Conservation (phyloP, 2,888 invertebrate species). For the Auanema sp. region DNA sequence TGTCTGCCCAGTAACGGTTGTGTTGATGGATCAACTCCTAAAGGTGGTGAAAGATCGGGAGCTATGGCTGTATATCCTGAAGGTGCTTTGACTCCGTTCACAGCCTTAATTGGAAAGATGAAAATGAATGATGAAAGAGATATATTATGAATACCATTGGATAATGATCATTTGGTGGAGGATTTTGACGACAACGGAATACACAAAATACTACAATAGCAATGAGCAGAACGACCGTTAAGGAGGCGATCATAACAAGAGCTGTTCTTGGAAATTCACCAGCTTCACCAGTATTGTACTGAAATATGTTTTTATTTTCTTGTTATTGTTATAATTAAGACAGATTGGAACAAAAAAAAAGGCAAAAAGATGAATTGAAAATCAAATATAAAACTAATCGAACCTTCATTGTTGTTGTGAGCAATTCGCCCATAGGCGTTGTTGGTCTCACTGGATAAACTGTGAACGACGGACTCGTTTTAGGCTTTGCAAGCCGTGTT, state of each 20-base stretch:
- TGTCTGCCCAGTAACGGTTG: constrained; percentile 38
- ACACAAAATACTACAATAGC: constrained; percentile 55
- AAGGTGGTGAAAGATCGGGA: constrained; percentile 54
- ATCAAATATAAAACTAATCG: constrained; percentile 9
- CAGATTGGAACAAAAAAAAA: neutral
- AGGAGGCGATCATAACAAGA: constrained; percentile 50
- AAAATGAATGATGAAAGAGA: too few species aligned
- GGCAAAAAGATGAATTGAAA: constrained; percentile 13
- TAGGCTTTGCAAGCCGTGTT: constrained; percentile 19
- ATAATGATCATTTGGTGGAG: constrained; percentile 45
- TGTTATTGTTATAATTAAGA: constrained; percentile 5
- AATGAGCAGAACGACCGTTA: constrained; percentile 52
- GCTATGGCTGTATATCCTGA: constrained; percentile 59
- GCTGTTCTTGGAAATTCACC: constrained; percentile 52
- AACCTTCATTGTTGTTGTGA: constrained; percentile 52
- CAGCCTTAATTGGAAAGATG: constrained; percentile 5
- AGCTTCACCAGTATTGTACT: constrained; percentile 17
- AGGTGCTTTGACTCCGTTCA: constrained; percentile 27
- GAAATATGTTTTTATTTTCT: constrained; percentile 15
- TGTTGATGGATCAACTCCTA: constrained; percentile 41
- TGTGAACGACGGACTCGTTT: constrained; percentile 40
- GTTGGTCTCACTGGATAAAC: constrained; percentile 57
- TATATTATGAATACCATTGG: constrained; percentile 36
- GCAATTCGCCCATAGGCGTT: constrained; percentile 56
- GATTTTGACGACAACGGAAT: constrained; percentile 51